Conservation (phyloP, 2,113 vertebrate genomes). For the Cebidichthys violaceus region DNA sequence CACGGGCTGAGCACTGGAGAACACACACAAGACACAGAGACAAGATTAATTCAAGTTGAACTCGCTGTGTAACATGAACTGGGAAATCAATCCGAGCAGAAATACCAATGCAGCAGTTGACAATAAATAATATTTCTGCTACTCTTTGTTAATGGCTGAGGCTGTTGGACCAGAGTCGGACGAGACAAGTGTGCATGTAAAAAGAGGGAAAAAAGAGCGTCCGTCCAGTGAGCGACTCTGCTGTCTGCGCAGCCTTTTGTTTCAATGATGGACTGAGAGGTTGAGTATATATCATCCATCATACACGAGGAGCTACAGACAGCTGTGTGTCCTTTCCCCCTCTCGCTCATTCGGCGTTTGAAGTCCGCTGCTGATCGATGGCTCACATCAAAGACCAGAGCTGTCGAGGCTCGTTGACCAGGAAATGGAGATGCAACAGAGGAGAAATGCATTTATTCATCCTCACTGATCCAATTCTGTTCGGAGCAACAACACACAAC, state of each 20-base stretch:
- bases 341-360: conserved; percentile 38
- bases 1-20: conserved; percentile 76
- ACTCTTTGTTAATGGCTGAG: not conserved
- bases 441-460: not conserved
- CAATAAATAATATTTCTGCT: not conserved
- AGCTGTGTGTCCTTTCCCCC: not conserved
- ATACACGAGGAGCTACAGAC: conserved; percentile 4
- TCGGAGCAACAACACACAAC: conserved; percentile 2
- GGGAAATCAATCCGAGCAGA: not conserved
- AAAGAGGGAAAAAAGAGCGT: not conserved
- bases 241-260: conserved; percentile 21
- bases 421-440: conserved; percentile 24
- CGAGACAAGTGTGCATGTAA: not conserved
- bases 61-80: not conserved
- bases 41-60: not conserved
- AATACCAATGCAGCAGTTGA: not conserved
- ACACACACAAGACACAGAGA: conserved; percentile 28
- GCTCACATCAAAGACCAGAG: conserved; percentile 33
- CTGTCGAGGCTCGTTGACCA: conserved; percentile 20
- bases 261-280: conserved; percentile 22
- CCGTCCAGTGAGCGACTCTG: not conserved
- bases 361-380: conserved; percentile 40
- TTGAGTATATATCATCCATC: conserved; percentile 28
- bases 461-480: not conserved
- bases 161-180: conserved; percentile 1